Conservation (phyloP, 2,888 invertebrate genomes). For the Cheiracanthium punctorium region DNA sequence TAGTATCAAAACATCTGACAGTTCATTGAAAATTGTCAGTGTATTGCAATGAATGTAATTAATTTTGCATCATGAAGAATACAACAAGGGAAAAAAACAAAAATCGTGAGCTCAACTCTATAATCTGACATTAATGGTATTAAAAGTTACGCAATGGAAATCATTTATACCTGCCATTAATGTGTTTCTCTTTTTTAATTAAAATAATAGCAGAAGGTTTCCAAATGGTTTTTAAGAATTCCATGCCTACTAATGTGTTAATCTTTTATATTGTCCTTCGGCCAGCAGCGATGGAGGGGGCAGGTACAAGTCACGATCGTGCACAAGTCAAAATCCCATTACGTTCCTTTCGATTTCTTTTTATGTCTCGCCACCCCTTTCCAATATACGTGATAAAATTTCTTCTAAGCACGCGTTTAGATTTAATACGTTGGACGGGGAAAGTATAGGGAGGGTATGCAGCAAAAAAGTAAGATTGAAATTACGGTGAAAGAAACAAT, state of each 20-base stretch:
- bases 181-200: background rate
- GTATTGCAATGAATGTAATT: no score
- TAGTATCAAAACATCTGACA: no score
- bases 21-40: no score
- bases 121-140: background rate
- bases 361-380: conserved; percentile 24
- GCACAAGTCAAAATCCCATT: conserved; percentile 12
- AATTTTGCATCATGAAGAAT: no score
- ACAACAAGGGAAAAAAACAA: background rate
- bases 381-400: conserved; percentile 61
- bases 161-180: background rate
- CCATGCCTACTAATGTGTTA: conserved; percentile 51
- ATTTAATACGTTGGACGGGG: conserved; percentile 40
- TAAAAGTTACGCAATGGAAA: background rate
- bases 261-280: conserved; percentile 47
- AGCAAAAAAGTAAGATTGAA: conserved; percentile 38
- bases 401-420: conserved; percentile 39
- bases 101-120: background rate
- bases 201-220: background rate
- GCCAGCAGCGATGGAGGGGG: background rate
- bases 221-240: background rate
- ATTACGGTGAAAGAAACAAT: conserved; percentile 66
- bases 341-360: conserved; percentile 33
- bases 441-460: background rate
- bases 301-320: conserved; percentile 43